Percentiles rank a stretch among this genome's conserved stretches.
These are phyloP conservation scores for Pachydiplax longipennis DNA, from an alignment of 2,888 invertebrate genomes.

Conservation along the genomic window DNA sequence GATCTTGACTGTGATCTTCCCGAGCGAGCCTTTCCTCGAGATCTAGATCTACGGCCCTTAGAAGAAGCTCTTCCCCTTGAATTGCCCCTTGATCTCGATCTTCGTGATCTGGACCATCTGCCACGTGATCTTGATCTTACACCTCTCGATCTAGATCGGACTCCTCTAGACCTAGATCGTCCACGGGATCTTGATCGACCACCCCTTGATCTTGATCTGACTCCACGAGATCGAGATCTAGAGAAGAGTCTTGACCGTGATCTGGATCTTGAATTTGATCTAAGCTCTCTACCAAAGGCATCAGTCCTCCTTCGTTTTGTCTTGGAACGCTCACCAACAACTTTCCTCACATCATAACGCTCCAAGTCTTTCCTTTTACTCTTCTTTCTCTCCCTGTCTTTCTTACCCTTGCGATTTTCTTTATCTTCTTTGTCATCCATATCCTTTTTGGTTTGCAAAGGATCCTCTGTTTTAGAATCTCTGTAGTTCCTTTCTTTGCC, in stretches of 20 bases:
- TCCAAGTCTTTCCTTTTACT: slow-evolving; percentile 79
- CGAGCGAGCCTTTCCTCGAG: slow-evolving; percentile 55
- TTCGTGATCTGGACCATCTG: slow-evolving; percentile 50
- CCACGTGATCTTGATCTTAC: slow-evolving; percentile 54
- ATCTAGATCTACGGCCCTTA: slow-evolving; percentile 54
- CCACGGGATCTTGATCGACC: slow-evolving; percentile 52
- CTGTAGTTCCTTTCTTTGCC: slow-evolving; percentile 81
- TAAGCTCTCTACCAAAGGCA: slow-evolving; percentile 78
- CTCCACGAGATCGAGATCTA: slow-evolving; percentile 56
- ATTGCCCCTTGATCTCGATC: slow-evolving; percentile 56
- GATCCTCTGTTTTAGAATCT: slow-evolving; percentile 58
- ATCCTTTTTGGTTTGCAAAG: slow-evolving; percentile 55
- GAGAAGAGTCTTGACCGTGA: slow-evolving; percentile 54
- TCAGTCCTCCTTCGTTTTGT: slow-evolving; percentile 71
- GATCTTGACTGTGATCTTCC: slow-evolving; percentile 57
- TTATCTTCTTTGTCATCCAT: slow-evolving; percentile 36
- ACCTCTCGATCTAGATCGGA: slow-evolving; percentile 56
- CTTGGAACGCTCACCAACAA: slow-evolving; percentile 70
- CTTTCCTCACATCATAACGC: slow-evolving; percentile 81
- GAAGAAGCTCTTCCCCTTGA: slow-evolving; percentile 57
- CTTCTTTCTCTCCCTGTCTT: slow-evolving; percentile 58
- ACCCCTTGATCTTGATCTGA: slow-evolving; percentile 55
- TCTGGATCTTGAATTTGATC: slow-evolving; percentile 51
- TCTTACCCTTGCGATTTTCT: slow-evolving; percentile 44
- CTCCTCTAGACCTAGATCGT: slow-evolving; percentile 57